These are phyloP conservation scores for Pholis gunnellus DNA, from an alignment of 2,113 vertebrate species.

Conservation along the genomic window DNA sequence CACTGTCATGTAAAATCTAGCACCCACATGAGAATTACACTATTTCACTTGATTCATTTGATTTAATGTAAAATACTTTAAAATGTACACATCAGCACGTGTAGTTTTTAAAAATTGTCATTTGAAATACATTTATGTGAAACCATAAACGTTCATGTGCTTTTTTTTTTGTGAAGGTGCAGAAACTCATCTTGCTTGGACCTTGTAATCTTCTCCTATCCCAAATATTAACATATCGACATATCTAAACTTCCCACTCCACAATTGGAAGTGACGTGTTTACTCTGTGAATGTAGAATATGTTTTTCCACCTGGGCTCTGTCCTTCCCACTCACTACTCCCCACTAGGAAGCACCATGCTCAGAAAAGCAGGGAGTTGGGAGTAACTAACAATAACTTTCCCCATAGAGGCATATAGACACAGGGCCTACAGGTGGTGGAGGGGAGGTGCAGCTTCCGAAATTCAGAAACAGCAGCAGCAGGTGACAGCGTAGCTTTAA, in stretches of 20 bases:
- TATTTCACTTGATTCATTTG: too few species aligned
- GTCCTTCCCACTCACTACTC: not conserved
- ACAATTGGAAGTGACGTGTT: not conserved
- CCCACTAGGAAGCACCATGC: not conserved
- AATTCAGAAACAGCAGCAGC: conserved; percentile 5
- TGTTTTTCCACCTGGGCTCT: conserved; percentile 11
- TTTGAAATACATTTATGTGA: too few species aligned
- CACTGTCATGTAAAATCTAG: not conserved
- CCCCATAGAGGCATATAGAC: not conserved
- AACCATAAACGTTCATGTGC: too few species aligned
- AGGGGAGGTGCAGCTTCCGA: conserved; percentile 1
- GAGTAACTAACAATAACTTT: conserved; percentile 9
- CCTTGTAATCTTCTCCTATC: not conserved
- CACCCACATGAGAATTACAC: not conserved
- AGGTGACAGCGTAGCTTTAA: conserved; percentile 3
- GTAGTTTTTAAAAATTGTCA: too few species aligned
- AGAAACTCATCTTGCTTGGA: not conserved
- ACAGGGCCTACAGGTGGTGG: conserved; percentile 2
- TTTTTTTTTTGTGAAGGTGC: not conserved
- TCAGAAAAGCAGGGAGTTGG: conserved; percentile 11
- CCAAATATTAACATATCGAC: too few species aligned
- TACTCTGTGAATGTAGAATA: not conserved
- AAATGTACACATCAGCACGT: too few species aligned
- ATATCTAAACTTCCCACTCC: not conserved
- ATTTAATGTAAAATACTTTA: too few species aligned